Evolutionary conservation across 2,888 invertebrate species (phyloP).

Genomic region (Eilema caniola): DNA sequence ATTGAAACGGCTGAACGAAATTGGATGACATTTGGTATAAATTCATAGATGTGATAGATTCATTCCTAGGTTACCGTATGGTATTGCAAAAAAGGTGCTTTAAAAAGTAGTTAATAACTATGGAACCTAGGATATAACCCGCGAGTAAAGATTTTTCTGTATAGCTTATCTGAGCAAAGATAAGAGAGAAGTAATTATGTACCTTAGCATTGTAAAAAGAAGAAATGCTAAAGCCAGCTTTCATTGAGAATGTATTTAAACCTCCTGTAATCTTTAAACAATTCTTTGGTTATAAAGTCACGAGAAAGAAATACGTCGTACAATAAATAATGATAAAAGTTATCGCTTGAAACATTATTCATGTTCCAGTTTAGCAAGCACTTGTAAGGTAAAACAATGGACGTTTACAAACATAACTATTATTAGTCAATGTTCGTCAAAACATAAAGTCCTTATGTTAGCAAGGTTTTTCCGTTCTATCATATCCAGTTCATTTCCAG

Average conservation of each 20-base stretch:
- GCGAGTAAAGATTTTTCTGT: neutral
- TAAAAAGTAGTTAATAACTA: too few relatives aligned
- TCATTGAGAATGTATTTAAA: neutral
- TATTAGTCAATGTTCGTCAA: constrained; percentile 2
- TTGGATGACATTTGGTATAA: too few relatives aligned
- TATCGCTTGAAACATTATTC: neutral
- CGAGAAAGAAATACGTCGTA: neutral
- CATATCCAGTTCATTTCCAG: too few relatives aligned
- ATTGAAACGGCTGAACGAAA: too few relatives aligned
- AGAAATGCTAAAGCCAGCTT: neutral
- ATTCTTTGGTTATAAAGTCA: neutral
- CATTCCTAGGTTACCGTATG: too few relatives aligned
- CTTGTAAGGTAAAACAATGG: constrained; percentile 19
- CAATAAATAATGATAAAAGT: neutral
- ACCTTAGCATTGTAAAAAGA: too few relatives aligned
- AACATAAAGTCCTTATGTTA: constrained; percentile 5
- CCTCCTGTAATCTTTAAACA: neutral
- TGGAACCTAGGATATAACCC: too few relatives aligned
- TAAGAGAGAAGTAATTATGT: neutral
- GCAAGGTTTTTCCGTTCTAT: neutral
- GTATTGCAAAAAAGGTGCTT: too few relatives aligned
- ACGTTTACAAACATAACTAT: constrained; percentile 10
- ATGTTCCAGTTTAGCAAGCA: constrained; percentile 15
- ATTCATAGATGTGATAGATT: too few relatives aligned
- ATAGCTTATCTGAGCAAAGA: neutral